phyloP scores from a whole-genome alignment of 2,113 vertebrate genomes.

The Butorides virescens region DNA sequence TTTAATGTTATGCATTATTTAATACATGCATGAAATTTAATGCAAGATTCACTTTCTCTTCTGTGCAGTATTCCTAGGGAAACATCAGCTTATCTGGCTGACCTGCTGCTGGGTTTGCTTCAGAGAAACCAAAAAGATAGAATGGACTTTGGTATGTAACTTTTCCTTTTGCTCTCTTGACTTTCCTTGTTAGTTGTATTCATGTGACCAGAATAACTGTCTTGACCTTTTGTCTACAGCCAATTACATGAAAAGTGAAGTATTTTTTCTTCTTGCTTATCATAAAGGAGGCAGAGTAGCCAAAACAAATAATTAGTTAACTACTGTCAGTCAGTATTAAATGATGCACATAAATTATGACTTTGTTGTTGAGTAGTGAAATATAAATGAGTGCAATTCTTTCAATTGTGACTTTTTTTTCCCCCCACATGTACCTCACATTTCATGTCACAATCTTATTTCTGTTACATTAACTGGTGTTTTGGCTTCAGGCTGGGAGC shows the following conservation, averaged over 20 bases:
- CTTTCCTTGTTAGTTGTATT: neutral
- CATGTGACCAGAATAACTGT: neutral
- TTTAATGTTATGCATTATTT: neutral
- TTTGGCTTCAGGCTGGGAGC: neutral
- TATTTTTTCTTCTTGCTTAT: neutral
- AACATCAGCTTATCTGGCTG: conserved; percentile 87
- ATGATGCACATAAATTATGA: neutral
- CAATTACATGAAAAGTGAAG: neutral
- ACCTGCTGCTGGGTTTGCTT: conserved; percentile 89
- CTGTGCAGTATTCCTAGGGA: conserved; percentile 88
- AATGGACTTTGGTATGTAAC: conserved; percentile 91
- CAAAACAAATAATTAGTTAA: neutral
- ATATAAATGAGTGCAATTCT: neutral
- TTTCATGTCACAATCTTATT: neutral
- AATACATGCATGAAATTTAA: neutral
- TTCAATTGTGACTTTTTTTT: neutral
- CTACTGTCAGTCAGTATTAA: neutral
- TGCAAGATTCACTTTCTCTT: neutral
- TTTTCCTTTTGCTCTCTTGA: neutral
- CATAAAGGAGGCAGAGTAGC: neutral
- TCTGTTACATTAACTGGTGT: neutral
- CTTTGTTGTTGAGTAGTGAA: neutral
- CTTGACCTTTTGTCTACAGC: neutral
- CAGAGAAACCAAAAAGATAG: conserved; percentile 97
- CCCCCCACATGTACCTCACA: neutral